A percentile compares a stretch with the other conserved stretches of the same genome.
Evolutionary conservation across 2,113 vertebrate genomes (phyloP).

Genomic region (Todiramphus saurophagus): DNA sequence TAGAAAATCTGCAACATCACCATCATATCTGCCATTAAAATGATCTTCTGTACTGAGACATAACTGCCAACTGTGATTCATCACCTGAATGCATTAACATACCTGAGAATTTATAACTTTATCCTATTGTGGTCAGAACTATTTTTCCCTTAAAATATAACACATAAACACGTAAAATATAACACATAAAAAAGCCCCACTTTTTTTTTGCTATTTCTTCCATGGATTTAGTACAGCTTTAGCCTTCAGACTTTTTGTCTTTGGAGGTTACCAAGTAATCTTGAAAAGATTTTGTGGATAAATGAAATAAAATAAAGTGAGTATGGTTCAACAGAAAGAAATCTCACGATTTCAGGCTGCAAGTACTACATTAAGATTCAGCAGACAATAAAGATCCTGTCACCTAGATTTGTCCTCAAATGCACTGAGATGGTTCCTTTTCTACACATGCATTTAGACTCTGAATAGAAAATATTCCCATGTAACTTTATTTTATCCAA

Average conservation of each 20-base stretch:
- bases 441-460: not conserved
- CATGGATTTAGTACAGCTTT: not conserved
- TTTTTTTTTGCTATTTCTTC: not conserved
- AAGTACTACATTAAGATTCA: not conserved
- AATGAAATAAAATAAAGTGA: not conserved
- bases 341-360: not conserved
- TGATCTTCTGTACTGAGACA: not conserved
- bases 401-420: not conserved
- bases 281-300: not conserved
- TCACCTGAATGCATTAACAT: not conserved
- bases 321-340: not conserved
- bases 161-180: too few species aligned
- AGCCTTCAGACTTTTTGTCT: not conserved
- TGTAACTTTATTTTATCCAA: not conserved
- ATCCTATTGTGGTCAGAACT: not conserved
- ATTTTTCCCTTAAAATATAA: not conserved
- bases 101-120: not conserved
- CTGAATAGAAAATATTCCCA: not conserved
- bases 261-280: not conserved
- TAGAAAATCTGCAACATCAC: not conserved
- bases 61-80: not conserved
- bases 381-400: not conserved
- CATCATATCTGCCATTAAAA: not conserved
- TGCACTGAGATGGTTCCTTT: not conserved
- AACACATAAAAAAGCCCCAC: not conserved